Evolutionary conservation across 2,113 vertebrate genomes (phyloP).

Genomic region (Neodontobutis hainanensis): DNA sequence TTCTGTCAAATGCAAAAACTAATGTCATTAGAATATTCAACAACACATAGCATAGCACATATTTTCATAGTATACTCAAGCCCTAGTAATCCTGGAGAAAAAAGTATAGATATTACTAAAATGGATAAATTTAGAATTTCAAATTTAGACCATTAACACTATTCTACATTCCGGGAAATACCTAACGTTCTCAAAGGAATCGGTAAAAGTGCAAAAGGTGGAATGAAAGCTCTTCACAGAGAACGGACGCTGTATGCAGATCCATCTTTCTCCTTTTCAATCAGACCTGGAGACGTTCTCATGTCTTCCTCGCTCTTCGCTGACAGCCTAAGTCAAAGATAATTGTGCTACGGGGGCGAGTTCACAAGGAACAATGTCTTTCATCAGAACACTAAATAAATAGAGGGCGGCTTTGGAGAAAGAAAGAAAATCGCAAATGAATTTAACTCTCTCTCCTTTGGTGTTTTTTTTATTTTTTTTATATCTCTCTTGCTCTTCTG

Average conservation of each 20-base stretch:
- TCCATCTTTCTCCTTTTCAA: conserved; percentile 4
- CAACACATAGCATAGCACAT: no score
- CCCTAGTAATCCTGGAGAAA: no score
- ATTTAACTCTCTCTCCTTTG: conserved; percentile 83
- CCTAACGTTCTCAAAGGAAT: no score
- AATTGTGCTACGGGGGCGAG: conserved; percentile 53
- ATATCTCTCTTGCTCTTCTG: conserved; percentile 63
- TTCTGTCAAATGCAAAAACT: no score
- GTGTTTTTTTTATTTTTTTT: conserved; percentile 73
- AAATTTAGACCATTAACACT: no score
- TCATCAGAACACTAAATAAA: conserved; percentile 72
- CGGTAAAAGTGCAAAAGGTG: no score
- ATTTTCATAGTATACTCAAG: no score
- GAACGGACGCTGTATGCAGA: conserved; percentile 24
- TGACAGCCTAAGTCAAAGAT: conserved; percentile 67
- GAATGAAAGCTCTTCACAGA: background rate
- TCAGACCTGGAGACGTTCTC: conserved; percentile 43
- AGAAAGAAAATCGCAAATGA: conserved; percentile 71
- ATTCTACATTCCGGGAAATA: no score
- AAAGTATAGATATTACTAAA: no score
- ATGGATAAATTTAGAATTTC: no score
- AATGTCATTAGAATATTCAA: no score
- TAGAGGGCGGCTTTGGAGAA: conserved; percentile 63
- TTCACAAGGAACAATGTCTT: conserved; percentile 71
- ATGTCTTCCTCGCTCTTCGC: conserved; percentile 40